A percentile compares a stretch with the other conserved stretches of the same genome.
Conservation (phyloP, 2,888 invertebrate genomes). For the Pharmacophagus antenor region DNA sequence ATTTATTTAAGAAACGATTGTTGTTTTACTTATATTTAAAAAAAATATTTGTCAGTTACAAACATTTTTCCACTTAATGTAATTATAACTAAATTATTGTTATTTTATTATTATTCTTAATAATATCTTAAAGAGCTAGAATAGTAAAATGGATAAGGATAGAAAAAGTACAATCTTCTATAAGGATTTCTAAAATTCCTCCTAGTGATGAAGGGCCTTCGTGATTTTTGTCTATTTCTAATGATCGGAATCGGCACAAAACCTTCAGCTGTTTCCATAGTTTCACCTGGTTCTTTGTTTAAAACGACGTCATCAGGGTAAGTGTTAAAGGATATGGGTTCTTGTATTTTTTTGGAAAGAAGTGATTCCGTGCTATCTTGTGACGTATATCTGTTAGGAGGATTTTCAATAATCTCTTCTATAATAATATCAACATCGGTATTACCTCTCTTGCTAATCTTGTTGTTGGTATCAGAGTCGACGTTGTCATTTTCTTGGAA, state of each 20-base stretch:
- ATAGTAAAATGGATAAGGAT: slow-evolving; percentile 56
- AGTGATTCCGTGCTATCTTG: slow-evolving; percentile 30
- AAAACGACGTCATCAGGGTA: slow-evolving; percentile 45
- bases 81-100: no score
- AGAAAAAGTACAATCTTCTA: slow-evolving; percentile 48
- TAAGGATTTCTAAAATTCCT: slow-evolving; percentile 48
- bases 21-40: slow-evolving; percentile 31
- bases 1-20: slow-evolving; percentile 44
- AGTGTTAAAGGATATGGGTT: slow-evolving; percentile 31
- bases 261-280: slow-evolving; percentile 68
- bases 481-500: slow-evolving; percentile 38
- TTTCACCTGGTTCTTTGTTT: slow-evolving; percentile 54
- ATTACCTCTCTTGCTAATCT: slow-evolving; percentile 34
- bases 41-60: slow-evolving; percentile 5
- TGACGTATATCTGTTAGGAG: slow-evolving; percentile 33
- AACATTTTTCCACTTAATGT: no score
- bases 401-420: slow-evolving; percentile 46
- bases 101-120: slow-evolving; percentile 35
- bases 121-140: slow-evolving; percentile 70
- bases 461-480: slow-evolving; percentile 34
- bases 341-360: slow-evolving; percentile 30
- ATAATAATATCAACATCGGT: slow-evolving; percentile 50
- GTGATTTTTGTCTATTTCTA: slow-evolving; percentile 44
- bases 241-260: slow-evolving; percentile 60
- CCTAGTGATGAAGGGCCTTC: slow-evolving; percentile 51